phyloP scores from a whole-genome alignment of 1,140 invertebrate species.

The Sinonovacula constricta region DNA sequence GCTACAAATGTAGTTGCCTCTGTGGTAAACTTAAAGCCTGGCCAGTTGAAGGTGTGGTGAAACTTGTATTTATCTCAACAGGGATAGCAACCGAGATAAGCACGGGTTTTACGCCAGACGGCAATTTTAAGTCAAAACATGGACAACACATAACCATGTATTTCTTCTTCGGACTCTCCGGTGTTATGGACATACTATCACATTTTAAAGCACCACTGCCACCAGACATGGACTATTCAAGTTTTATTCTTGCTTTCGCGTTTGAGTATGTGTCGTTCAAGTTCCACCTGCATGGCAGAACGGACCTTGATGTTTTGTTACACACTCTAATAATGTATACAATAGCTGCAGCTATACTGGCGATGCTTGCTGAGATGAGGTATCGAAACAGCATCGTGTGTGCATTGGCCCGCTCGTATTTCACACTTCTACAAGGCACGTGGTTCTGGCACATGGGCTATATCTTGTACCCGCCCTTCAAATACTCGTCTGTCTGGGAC shows the following conservation, averaged over 20 bases:
- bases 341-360: conserved; percentile 69
- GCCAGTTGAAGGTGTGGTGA: conserved; percentile 77
- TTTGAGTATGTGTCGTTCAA: conserved; percentile 80
- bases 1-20: conserved; percentile 73
- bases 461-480: conserved; percentile 80
- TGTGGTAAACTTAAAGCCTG: conserved; percentile 66
- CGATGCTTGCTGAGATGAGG: conserved; percentile 76
- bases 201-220: conserved; percentile 76
- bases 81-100: conserved; percentile 77
- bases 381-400: conserved; percentile 75
- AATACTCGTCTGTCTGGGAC: conserved; percentile 75
- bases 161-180: conserved; percentile 80
- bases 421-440: too few relatives aligned
- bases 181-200: conserved; percentile 77
- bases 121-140: conserved; percentile 78
- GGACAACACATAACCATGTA: conserved; percentile 82
- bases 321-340: conserved; percentile 80
- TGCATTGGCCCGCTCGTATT: conserved; percentile 80
- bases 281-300: conserved; percentile 80
- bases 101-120: conserved; percentile 77
- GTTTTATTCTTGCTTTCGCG: conserved; percentile 76
- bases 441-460: conserved; percentile 81
- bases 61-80: conserved; percentile 73
- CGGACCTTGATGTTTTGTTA: conserved; percentile 79
- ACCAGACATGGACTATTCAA: conserved; percentile 77